A percentile compares a stretch with the other conserved stretches of the same genome.
phyloP scores from a whole-genome alignment of 2,113 vertebrate genomes.

The Glareola pratincola region DNA sequence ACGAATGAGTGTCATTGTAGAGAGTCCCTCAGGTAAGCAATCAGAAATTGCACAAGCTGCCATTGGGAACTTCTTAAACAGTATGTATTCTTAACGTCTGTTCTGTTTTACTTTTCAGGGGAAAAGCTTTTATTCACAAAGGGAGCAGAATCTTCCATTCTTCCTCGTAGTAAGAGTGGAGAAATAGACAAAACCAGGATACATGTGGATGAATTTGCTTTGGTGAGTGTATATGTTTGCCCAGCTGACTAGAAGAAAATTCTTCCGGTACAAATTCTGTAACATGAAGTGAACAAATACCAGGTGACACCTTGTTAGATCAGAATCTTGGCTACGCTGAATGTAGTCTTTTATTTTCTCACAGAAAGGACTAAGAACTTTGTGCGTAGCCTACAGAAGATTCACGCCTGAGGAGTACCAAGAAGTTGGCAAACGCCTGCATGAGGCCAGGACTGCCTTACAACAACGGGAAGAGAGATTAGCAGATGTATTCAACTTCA shows the following conservation, averaged over 20 bases:
- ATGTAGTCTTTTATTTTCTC: background rate
- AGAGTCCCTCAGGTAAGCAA: conserved; percentile 85
- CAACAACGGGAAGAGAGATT: conserved; percentile 90
- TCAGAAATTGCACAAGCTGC: background rate
- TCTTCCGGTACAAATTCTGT: background rate
- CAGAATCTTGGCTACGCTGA: background rate
- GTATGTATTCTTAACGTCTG: background rate
- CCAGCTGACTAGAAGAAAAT: background rate
- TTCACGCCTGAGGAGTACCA: conserved; percentile 88
- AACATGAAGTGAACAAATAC: background rate
- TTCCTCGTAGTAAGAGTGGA: conserved; percentile 85
- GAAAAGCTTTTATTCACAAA: conserved; percentile 92
- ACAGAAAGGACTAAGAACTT: conserved; percentile 94
- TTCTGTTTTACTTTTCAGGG: conserved; percentile 66
- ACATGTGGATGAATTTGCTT: conserved; percentile 96
- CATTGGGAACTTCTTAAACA: background rate
- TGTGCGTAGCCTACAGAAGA: conserved; percentile 89
- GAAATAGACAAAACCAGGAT: conserved; percentile 92
- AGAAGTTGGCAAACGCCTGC: conserved; percentile 82
- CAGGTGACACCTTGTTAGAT: background rate
- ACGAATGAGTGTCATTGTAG: conserved; percentile 95
- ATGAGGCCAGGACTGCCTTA: conserved; percentile 89
- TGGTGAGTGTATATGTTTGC: conserved; percentile 78
- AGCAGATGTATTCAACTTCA: conserved; percentile 84
- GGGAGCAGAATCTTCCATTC: conserved; percentile 93